Conservation (phyloP, 1,140 invertebrate species). For the Pseudomyrmex dendroicus region DNA sequence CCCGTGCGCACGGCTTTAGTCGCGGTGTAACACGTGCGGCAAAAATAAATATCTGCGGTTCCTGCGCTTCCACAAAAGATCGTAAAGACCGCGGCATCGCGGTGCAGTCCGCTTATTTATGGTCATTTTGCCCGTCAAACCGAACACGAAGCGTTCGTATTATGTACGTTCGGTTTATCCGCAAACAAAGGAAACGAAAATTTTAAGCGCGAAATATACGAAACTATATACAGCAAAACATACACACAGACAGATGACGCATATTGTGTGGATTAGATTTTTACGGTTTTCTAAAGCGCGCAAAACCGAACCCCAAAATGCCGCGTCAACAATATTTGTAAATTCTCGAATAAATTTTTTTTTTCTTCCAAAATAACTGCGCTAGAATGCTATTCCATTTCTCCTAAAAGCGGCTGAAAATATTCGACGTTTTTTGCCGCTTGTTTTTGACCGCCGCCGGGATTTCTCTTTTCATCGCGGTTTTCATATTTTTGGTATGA, state of each 20-base stretch:
- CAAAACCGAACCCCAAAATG: not conserved
- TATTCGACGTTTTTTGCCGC: not conserved
- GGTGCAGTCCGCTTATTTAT: not conserved
- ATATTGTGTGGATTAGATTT: not conserved
- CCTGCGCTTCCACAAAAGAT: not conserved
- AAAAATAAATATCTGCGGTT: constrained; percentile 15
- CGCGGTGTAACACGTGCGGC: not conserved
- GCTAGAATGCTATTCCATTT: constrained; percentile 1
- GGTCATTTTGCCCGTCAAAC: not conserved
- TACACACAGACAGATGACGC: not conserved
- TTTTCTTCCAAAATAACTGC: not conserved
- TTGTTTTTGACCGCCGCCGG: not conserved
- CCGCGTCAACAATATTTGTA: not conserved
- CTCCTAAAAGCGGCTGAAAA: constrained; percentile 1
- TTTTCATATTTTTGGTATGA: constrained; percentile 2
- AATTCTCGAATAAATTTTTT: not conserved
- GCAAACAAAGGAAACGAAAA: not conserved
- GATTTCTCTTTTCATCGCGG: constrained; percentile 2
- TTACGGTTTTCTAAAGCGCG: not conserved
- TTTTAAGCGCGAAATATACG: too few species aligned
- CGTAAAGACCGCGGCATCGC: not conserved
- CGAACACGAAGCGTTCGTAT: not conserved
- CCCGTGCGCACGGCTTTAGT: too few species aligned
- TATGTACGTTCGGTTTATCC: not conserved
- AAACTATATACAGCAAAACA: not conserved